Base-by-base conservation (phyloP, 2,888 invertebrate genomes). In the Epistrophe eligans region DNA sequence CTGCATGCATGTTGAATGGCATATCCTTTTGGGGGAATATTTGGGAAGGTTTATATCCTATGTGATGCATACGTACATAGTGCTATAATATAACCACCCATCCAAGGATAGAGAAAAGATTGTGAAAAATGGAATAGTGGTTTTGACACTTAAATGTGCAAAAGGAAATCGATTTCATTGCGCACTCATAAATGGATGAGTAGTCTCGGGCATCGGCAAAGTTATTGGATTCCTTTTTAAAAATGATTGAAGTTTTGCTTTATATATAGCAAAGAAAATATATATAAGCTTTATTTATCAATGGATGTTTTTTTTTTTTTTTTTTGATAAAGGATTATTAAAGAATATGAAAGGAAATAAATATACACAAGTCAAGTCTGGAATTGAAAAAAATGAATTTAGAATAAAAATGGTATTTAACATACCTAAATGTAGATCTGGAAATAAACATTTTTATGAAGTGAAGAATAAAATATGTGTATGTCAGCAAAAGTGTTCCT, bases 71-170 rank as follows among this genome's bases (percentile, higher is more conserved):
- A n/a, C n/a, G 0, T 8, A 45, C 17, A 45, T 9, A 45, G 8
- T 45, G 0, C 24, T 10, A 8, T 24, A 6, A 58, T 4, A 38
- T n/a, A 43, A 10, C 5, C n/a, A 32, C 10, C 17, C 38, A 15
- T 28, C 28, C 8, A 32, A 60, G 60, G 50, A 50, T 64, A 64
- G 55, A 43, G n/a, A 74, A 60, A 66, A 66, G 38, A 60, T 77
- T 70, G 62, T 85, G 81, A 85, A 79, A 77, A 85, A 85, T 85
- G 77, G 77, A 55, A 55, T 74, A 58, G 85, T 85, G 85, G 85
- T 85, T 85, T 81, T 85, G 81, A 81, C 85, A 85, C 81, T 85
- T 81, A 70, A 85, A 77, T 77, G 81, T 81, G 81, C 81, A 81
- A 73, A 77, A 77, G 77, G 81, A 77, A 81, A 77, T 81, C 81